Percentiles rank a stretch among this genome's conserved stretches.
phyloP scores from a whole-genome alignment of 2,888 invertebrate species.

The Drosophila dives region DNA sequence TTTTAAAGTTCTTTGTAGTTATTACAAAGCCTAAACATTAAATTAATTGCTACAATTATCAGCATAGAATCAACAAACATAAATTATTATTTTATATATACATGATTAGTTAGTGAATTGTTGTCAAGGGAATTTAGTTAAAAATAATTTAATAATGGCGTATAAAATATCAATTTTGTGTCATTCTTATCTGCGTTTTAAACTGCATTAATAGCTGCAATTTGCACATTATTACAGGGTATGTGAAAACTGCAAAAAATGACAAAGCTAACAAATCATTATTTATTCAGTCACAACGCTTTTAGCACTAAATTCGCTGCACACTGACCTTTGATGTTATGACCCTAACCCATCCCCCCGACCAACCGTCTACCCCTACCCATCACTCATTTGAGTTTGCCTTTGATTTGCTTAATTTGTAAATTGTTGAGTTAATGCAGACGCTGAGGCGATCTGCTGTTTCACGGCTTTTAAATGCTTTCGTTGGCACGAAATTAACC shows the following conservation, averaged over 20 bases:
- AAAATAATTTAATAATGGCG: neutral
- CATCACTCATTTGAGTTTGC: constrained; percentile 38
- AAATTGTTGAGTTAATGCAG: constrained; percentile 58
- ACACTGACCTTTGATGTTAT: constrained; percentile 20
- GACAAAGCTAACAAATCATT: constrained; percentile 56
- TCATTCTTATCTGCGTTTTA: neutral
- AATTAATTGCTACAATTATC: neutral
- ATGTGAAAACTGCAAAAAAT: constrained; percentile 29
- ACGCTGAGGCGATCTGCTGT: constrained; percentile 42
- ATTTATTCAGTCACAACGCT: constrained; percentile 73
- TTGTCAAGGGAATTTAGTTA: neutral
- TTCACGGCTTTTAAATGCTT: constrained; percentile 76
- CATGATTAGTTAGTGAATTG: neutral
- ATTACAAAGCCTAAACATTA: neutral
- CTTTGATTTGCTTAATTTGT: constrained; percentile 78
- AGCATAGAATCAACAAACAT: neutral
- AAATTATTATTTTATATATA: no score
- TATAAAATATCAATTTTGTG: neutral
- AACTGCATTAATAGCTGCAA: neutral
- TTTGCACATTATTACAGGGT: constrained; percentile 26
- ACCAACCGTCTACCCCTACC: neutral
- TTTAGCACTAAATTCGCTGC: constrained; percentile 62
- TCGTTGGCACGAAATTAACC: constrained; percentile 69
- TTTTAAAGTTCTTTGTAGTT: neutral
- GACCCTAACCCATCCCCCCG: neutral